Evolutionary conservation across 1,140 invertebrate genomes (phyloP).

Genomic region (Orchesella cincta): DNA sequence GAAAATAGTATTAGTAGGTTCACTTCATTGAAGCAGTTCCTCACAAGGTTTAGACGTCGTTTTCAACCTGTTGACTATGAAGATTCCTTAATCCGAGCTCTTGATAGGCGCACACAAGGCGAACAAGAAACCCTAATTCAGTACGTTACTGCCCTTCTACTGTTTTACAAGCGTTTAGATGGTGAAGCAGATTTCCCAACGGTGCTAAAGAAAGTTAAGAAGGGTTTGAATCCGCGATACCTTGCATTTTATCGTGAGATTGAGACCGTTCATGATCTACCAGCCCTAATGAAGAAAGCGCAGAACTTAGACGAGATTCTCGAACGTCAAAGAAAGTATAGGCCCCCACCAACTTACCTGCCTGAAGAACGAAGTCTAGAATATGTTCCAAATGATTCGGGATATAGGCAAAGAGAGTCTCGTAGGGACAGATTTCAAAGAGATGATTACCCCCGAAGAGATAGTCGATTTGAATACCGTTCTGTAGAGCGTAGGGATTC

Average conservation of each 20-base stretch:
- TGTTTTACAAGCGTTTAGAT: constrained; percentile 30
- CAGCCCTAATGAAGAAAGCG: not conserved
- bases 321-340: not conserved
- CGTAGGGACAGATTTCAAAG: no score
- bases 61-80: constrained; percentile 31
- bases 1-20: not conserved
- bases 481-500: no score
- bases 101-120: constrained; percentile 31
- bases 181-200: not conserved
- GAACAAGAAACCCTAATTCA: constrained; percentile 16
- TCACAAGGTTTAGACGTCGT: not conserved
- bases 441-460: no score
- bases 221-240: not conserved
- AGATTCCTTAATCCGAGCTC: constrained; percentile 10
- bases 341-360: not conserved
- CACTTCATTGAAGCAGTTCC: not conserved
- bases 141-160: constrained; percentile 14
- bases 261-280: not conserved
- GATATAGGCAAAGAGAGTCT: no score
- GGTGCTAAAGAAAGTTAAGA: not conserved
- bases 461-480: no score
- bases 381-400: no score
- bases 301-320: not conserved
- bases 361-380: no score
- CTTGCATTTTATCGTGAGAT: not conserved